Percentiles rank a stretch among this genome's conserved stretches.
These are phyloP conservation scores for Drosophila fulvimacula DNA, from an alignment of 2,888 invertebrate species.

Conservation along the genomic window DNA sequence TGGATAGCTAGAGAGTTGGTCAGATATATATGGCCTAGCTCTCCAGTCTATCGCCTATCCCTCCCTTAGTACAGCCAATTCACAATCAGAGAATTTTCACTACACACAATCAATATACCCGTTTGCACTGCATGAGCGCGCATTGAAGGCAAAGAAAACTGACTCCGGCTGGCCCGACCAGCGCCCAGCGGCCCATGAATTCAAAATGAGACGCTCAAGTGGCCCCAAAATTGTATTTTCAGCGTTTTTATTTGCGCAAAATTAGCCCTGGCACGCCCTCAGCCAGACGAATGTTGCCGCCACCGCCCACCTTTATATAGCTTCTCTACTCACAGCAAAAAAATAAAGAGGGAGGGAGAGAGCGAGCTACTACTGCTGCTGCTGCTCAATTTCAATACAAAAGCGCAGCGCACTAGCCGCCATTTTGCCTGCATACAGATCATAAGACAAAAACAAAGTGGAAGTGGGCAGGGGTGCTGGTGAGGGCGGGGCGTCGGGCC, in stretches of 20 bases:
- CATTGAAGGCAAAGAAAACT: background rate
- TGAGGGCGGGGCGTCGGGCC: background rate
- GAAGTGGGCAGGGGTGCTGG: background rate
- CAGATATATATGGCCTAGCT: background rate
- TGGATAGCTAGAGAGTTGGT: background rate
- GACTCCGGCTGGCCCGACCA: constrained; percentile 6
- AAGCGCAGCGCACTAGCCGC: constrained; percentile 38
- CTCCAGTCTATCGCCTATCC: background rate
- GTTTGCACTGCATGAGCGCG: background rate
- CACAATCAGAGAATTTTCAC: background rate
- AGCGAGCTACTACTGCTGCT: constrained; percentile 33
- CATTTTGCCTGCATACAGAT: constrained; percentile 35
- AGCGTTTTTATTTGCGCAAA: constrained; percentile 77
- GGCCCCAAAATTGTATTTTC: constrained; percentile 70
- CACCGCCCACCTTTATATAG: background rate
- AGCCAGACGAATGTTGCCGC: background rate
- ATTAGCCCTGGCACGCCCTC: constrained; percentile 52
- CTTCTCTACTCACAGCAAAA: background rate
- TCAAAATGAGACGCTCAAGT: constrained; percentile 74
- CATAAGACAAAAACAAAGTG: constrained; percentile 32
- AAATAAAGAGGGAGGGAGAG: background rate
- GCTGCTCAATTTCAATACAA: constrained; percentile 69
- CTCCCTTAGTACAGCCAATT: background rate
- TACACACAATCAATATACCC: background rate
- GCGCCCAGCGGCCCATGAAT: constrained; percentile 68